These are phyloP conservation scores for Drosophila sp. DNA, from an alignment of 1,140 invertebrate genomes.

Conservation along the genomic window DNA sequence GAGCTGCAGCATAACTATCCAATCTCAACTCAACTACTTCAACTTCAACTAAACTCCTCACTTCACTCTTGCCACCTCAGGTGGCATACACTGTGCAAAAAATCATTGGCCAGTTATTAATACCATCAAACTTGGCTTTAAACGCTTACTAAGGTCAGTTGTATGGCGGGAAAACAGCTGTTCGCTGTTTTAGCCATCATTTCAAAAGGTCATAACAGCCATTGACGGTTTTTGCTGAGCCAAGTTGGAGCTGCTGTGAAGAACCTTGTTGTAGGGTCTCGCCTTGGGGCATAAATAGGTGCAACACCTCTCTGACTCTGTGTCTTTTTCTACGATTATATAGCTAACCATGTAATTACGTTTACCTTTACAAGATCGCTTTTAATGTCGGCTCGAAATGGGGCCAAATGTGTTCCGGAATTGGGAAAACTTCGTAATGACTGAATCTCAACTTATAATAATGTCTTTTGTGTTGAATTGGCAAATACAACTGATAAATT, in stretches of 20 bases:
- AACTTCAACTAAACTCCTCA: not conserved
- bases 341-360: slow-evolving; percentile 32
- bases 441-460: slow-evolving; percentile 24
- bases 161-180: slow-evolving; percentile 61
- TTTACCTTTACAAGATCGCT: not conserved
- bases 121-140: slow-evolving; percentile 41
- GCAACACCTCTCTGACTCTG: slow-evolving; percentile 37
- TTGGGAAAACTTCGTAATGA: slow-evolving; percentile 21
- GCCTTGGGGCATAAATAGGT: slow-evolving; percentile 52
- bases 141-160: slow-evolving; percentile 68
- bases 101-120: slow-evolving; percentile 62
- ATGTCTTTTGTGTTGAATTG: slow-evolving; percentile 1
- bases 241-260: slow-evolving; percentile 22
- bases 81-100: slow-evolving; percentile 63
- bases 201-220: slow-evolving; percentile 69
- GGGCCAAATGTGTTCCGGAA: slow-evolving; percentile 40
- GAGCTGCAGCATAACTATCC: slow-evolving; percentile 67
- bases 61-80: not conserved
- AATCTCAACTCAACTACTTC: slow-evolving; percentile 36
- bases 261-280: slow-evolving; percentile 76
- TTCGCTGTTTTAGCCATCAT: slow-evolving; percentile 30
- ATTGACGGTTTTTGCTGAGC: slow-evolving; percentile 55
- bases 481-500: slow-evolving; percentile 27
- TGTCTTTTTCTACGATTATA: not conserved
- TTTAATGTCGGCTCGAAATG: slow-evolving; percentile 17